These are phyloP conservation scores for Melieria crassipennis DNA, from an alignment of 2,888 invertebrate species.

Conservation along the genomic window DNA sequence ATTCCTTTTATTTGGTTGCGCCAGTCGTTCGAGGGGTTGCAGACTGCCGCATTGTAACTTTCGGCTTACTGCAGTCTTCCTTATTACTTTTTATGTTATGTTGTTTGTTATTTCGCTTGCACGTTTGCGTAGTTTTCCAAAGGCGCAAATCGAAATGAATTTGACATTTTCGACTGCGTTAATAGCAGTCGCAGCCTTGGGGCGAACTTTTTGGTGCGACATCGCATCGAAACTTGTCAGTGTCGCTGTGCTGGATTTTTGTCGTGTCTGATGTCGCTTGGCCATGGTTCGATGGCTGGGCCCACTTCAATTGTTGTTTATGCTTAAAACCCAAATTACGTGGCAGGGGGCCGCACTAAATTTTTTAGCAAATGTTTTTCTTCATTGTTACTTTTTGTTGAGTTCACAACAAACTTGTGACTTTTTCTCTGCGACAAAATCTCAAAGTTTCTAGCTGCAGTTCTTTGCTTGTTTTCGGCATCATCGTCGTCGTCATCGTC, in stretches of 20 bases:
- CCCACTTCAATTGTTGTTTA: too few relatives aligned
- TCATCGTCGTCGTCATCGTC: background rate
- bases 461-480: background rate
- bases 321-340: too few relatives aligned
- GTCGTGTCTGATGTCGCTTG: too few relatives aligned
- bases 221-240: too few relatives aligned
- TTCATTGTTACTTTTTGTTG: background rate
- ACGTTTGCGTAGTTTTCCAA: conserved; percentile 12
- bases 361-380: background rate
- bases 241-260: too few relatives aligned
- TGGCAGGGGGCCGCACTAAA: too few relatives aligned
- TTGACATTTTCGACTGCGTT: conserved; percentile 30
- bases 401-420: conserved; percentile 46
- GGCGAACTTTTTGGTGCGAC: too few relatives aligned
- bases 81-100: conserved; percentile 3
- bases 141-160: conserved; percentile 24
- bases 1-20: conserved; percentile 10
- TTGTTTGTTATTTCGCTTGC: conserved; percentile 3
- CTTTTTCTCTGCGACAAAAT: conserved; percentile 42
- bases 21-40: too few relatives aligned
- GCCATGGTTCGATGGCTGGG: too few relatives aligned
- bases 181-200: too few relatives aligned
- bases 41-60: too few relatives aligned
- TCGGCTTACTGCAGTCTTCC: background rate
- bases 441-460: background rate